Base-by-base conservation (phyloP, 2,797 vertebrate genomes). In the Accipiter superciliosus region DNA sequence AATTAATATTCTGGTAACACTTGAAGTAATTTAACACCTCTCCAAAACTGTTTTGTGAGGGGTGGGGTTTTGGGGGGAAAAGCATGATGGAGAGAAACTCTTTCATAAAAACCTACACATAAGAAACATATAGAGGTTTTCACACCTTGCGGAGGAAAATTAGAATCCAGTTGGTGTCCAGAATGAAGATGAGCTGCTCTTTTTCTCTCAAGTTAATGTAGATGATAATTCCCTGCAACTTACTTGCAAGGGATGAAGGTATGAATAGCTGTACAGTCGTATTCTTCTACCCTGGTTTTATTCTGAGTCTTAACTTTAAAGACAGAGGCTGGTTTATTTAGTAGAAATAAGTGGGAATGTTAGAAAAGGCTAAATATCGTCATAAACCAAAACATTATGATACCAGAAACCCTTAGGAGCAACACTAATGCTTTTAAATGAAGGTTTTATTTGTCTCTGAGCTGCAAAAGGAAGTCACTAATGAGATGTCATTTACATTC, bases 401-500 rank as follows among this genome's bases (percentile, higher is more conserved):
- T 98, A 97, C 95, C 78, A 97, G 96, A 98, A 98, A 96, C 97
- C 97, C 98, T 97, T 96, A 98, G 98, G 98, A 98, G 87, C 96
- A 97, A 84, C 97, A 97, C 96, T 98, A 98, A 98, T 98, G 98
- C 97, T 98, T 98, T 98, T 98, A 98, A 98, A 98, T 98, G 96
- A 98, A 98, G 97, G 97, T 97, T 98, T 98, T 98, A 98, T 98
- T 98, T 98, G 97, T 98, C 97, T 98, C 97, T 92, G 93, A 97
- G 98, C 97, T 96, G 97, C 96, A 97, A 95, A 97, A 98, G 97
- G 97, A 97, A 98, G 97, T 97, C 98, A 98, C 98, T 98, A 98
- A 98, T 98, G 98, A 98, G 98, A 98, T 98, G 98, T 98, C 98
- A 98, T 98, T 98, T 98, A 98, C 98, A 98, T 98, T 98, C 98